Base-by-base conservation (phyloP, 2,113 vertebrate species). In the Cavia porcellus region DNA sequence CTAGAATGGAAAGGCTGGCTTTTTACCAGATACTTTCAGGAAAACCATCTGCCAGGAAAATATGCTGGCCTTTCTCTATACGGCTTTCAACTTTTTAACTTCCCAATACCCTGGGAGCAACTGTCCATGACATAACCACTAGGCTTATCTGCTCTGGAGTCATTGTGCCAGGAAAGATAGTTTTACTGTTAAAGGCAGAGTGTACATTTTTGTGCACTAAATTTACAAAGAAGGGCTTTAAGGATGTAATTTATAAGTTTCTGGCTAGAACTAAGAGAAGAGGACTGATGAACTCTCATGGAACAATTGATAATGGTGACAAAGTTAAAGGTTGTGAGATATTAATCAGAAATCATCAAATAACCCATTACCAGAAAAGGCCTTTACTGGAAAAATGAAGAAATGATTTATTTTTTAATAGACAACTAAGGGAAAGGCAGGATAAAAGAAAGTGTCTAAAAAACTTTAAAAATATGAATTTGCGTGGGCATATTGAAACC, bases 1-100 rank as follows among this genome's bases (percentile, higher is more conserved):
- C 42, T 97, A 45, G 22, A 89, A 70, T 35, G 79, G 52, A 66
- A 94, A 93, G 38, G 55, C 8, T 15, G 28, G 45, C 20, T 59
- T 95, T 95, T 82, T 86, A 62, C 35, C 24, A 89, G 62, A 84
- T 75, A 9, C 35, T 95, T 17, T 88, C 57, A 68, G 93, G 82
- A 90, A 97, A 90, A 61, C 32, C 55, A 70, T 28, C 83, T 89
- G 55, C 74, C 82, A 68, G 77, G 75, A 92, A 92, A 74, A 83
- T 13, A 30, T 52, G 35, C 38, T 79, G 59, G 90, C 24, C 38
- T 4, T 91, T 45, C 52, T 86, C 1, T n/a, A 30, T 14, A 57
- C 35, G 24, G 4, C 17, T 55, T 81, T 87, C 42, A 50, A n/a
- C 77, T 92, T 94, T n/a, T 68, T 90, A 81, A 81, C 47, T n/a